These are phyloP conservation scores for Epizoanthus ramosus DNA, from an alignment of 92 coral and sea anemone genomes.

Conservation along the genomic window DNA sequence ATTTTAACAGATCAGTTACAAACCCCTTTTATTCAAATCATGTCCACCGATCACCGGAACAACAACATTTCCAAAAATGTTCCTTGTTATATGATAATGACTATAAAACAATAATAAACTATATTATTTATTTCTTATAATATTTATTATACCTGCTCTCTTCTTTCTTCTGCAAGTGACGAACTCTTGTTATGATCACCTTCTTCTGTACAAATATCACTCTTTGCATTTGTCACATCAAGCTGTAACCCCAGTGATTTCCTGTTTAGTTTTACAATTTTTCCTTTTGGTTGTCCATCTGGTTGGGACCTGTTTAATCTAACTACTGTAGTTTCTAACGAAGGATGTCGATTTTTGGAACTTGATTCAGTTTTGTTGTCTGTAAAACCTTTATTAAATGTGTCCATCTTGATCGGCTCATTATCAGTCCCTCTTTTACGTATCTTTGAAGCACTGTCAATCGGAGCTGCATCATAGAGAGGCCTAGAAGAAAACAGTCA, in stretches of 20 bases:
- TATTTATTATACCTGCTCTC: background rate
- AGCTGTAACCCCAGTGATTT: conserved; percentile 53
- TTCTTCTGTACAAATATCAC: background rate
- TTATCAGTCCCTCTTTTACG: conserved; percentile 2
- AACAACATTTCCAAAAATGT: too few relatives aligned
- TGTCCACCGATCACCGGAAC: too few relatives aligned
- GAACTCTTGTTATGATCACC: background rate
- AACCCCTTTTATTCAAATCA: too few relatives aligned
- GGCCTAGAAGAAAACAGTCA: conserved; percentile 7
- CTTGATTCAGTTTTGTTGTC: background rate
- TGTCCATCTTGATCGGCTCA: background rate
- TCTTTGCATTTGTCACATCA: conserved; percentile 22
- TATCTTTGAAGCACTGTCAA: background rate
- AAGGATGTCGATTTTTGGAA: background rate
- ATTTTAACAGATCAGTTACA: too few relatives aligned
- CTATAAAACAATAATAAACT: too few relatives aligned
- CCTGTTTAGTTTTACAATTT: conserved; percentile 82
- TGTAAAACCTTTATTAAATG: background rate
- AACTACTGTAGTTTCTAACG: conserved; percentile 31
- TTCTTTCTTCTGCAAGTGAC: background rate
- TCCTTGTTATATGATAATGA: too few relatives aligned
- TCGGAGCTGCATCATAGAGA: background rate
- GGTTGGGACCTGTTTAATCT: background rate
- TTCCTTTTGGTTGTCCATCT: conserved; percentile 47
- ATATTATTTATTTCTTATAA: background rate